Evolutionary conservation across 2,888 invertebrate species (phyloP), one percentile per base, ranked within the genome.

Genomic region (Macrophya alboannulata): DNA sequence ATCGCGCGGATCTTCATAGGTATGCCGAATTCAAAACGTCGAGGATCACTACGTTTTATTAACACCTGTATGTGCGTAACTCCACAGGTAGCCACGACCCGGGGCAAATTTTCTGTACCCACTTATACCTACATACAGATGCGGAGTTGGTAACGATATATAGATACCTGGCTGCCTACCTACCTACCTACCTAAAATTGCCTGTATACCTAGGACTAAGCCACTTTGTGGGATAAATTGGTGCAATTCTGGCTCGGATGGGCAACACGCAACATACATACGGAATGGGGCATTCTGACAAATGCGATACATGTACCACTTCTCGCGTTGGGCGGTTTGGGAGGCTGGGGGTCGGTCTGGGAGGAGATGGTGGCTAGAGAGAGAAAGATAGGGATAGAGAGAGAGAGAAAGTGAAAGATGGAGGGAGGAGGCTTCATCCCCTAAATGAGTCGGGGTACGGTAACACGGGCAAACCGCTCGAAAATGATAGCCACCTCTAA

Each of bases 251-350:
- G 85, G 85, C 51, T 79, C 65, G 79, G 77, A 85, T 77, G 86
- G 86, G 86, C 87, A 89, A 86, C 89, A 87, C 88, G 87, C 89
- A 88, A 87, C 88, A 89, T 90, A 90, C 89, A 90, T 89, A 89
- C 90, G 87, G 89, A 90, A 91, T 89, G 87, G 88, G 72, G 85
- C 84, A 86, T 86, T 87, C 90, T 92, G 91, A 92, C 90, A 91
- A 91, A 92, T 92, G 90, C 90, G 91, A 90, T 90, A 90, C 90
- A 90, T 89, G 88, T 89, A 89, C 89, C 89, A 89, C 88, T 91
- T 91, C 88, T 87, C 86, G 85, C 79, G 86, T 81, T 74, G 76
- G 85, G 85, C 43, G 43, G 51, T 37, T 68, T 25, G 37, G 77
- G 77, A 55, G 77, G 55, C 48, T 31, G 77, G 31, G 77, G 51